Evolutionary conservation across 23 tunicate species (phyloP).

Genomic region (Diplosoma virens): DNA sequence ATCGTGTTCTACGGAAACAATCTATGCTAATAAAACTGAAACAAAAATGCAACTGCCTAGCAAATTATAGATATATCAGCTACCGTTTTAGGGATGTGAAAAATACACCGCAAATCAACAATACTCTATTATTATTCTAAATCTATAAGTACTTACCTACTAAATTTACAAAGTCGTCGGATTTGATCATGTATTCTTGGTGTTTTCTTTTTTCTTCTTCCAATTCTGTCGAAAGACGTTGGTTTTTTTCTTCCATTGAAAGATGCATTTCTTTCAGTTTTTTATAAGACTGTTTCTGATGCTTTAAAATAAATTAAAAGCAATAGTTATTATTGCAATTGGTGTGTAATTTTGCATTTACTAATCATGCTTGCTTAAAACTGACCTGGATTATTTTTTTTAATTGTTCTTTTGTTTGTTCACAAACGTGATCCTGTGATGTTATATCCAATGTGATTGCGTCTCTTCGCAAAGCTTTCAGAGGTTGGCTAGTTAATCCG

Average conservation of each 20-base stretch:
- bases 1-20: constrained; percentile 55
- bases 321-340: neutral
- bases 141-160: too few relatives aligned
- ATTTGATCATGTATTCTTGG: constrained; percentile 83
- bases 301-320: constrained; percentile 9
- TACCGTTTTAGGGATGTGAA: too few relatives aligned
- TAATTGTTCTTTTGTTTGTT: constrained; percentile 74
- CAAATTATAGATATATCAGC: too few relatives aligned
- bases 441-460: constrained; percentile 60
- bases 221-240: constrained; percentile 44
- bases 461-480: constrained; percentile 80
- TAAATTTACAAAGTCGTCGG: constrained; percentile 85
- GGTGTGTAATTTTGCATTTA: too few relatives aligned
- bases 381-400: constrained; percentile 72
- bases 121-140: too few relatives aligned
- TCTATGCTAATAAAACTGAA: neutral
- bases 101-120: too few relatives aligned
- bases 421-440: constrained; percentile 38
- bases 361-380: neutral
- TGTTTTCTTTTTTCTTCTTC: constrained; percentile 80
- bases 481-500: constrained; percentile 62
- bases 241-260: constrained; percentile 62
- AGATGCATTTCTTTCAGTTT: constrained; percentile 62
- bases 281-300: constrained; percentile 71
- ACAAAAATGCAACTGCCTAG: neutral